phyloP scores from a whole-genome alignment of 2,797 vertebrate genomes.

The Rhyacichthys aspro region DNA sequence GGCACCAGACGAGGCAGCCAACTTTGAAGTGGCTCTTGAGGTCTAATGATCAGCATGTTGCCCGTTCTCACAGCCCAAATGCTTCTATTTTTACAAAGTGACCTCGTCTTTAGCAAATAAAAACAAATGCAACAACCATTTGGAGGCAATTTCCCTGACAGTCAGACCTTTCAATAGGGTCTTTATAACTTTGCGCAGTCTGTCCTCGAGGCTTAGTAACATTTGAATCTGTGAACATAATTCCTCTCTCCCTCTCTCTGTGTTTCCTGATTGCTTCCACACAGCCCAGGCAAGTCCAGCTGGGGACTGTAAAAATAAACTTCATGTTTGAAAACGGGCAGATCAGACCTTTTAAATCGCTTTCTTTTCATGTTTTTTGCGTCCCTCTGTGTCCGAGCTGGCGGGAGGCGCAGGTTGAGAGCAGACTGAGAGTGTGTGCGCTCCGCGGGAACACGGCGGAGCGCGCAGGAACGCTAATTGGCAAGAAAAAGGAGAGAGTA shows the following conservation, averaged over 20 bases:
- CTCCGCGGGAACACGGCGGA: conserved; percentile 37
- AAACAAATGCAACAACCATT: conserved; percentile 54
- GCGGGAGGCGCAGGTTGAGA: conserved; percentile 55
- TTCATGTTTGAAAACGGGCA: conserved; percentile 72
- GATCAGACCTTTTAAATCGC: conserved; percentile 77
- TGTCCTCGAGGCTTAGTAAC: conserved; percentile 56
- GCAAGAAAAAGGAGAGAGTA: conserved; percentile 45
- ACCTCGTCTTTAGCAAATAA: conserved; percentile 47
- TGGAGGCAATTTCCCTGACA: conserved; percentile 45
- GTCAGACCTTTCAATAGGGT: conserved; percentile 39
- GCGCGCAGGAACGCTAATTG: conserved; percentile 68
- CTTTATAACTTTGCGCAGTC: conserved; percentile 49
- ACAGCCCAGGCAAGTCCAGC: conserved; percentile 70
- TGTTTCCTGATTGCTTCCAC: conserved; percentile 76
- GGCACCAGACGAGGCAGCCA: conserved; percentile 15
- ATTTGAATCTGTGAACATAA: conserved; percentile 56
- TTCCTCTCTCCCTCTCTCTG: conserved; percentile 30
- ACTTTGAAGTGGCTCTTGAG: conserved; percentile 66
- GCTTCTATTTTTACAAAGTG: conserved; percentile 43
- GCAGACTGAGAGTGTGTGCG: conserved; percentile 21
- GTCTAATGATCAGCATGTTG: conserved; percentile 47
- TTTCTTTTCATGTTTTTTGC: conserved; percentile 75
- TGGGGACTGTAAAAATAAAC: conserved; percentile 84
- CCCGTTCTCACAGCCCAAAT: conserved; percentile 41
- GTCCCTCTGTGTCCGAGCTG: conserved; percentile 57